Base-by-base conservation (phyloP, 2,113 vertebrate genomes). In the Oceanites oceanicus region DNA sequence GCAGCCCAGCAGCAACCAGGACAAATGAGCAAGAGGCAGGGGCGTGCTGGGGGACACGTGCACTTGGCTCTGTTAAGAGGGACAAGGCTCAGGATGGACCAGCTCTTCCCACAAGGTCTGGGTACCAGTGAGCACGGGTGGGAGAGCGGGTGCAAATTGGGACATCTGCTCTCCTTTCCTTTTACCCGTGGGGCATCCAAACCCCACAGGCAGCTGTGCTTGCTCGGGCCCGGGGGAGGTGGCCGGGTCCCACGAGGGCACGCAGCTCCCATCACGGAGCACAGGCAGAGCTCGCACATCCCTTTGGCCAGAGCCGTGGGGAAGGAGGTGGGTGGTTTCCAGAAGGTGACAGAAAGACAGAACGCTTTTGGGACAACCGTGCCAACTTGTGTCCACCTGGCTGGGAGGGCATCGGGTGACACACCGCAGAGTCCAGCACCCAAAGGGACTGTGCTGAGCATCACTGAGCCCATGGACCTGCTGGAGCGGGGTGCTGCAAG, bases 161-260 rank as follows among this genome's bases (percentile, higher is more conserved):
- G 34, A 53, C 62, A 42, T 2, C 42, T 17, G 34, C 14, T 34
- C 12, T 49, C 27, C 47, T 70, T 6, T 17, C 61, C 47, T 29
- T 32, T 18, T 1, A 7, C 32, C 49, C 53, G 3, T 3, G 2
- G 40, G 50, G 14, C 25, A 36, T 5, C 47, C 9, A 14, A n/a
- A 10, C 7, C 36, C 55, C 61, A 9, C n/a, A 59, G 2, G 25
- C 29, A 58, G 58, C 68, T 65, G 70, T 29, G 53, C 75, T 86
- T 4, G 9, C 82, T 84, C 10, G 3, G 1, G 11, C 6, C 68
- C 12, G 1, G 49, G 25, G 52, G 5, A 21, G 40, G 2, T 14
- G 47, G 45, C 25, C 1, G 2, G 30, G 11, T 49, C 15, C 27
- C 65, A 3, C 0, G 3, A 21, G 72, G 45, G 6, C 13, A 45